phyloP scores from a whole-genome alignment of 2,888 invertebrate genomes.

The Lamproptera curius region DNA sequence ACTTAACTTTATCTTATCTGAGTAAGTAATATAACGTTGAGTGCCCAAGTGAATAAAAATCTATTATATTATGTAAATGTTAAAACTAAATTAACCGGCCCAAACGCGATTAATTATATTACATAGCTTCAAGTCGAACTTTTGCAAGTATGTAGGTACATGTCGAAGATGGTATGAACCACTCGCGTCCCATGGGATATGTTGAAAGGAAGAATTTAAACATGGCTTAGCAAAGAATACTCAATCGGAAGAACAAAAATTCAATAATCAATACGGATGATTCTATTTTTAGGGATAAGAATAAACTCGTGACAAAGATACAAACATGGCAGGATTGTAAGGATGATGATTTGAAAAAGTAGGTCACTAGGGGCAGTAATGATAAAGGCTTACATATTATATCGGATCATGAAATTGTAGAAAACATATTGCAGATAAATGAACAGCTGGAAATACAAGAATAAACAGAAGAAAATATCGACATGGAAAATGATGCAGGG shows the following conservation, averaged over 20 bases:
- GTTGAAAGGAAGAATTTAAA: too few relatives aligned
- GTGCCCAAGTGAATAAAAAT: too few relatives aligned
- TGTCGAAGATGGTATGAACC: neutral
- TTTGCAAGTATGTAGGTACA: constrained; percentile 6
- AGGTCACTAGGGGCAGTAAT: constrained; percentile 15
- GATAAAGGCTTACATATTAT: constrained; percentile 22
- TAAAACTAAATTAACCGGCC: too few relatives aligned
- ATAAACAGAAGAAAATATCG: constrained; percentile 3
- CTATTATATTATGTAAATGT: too few relatives aligned
- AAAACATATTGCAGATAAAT: constrained; percentile 12
- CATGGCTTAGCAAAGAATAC: too few relatives aligned
- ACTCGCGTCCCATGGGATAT: too few relatives aligned
- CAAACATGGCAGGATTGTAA: constrained; percentile 25
- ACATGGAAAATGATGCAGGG: constrained; percentile 1
- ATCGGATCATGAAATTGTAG: constrained; percentile 20
- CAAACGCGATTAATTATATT: too few relatives aligned
- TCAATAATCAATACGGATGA: constrained; percentile 22
- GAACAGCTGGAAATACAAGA: constrained; percentile 7
- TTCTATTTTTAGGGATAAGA: constrained; percentile 22
- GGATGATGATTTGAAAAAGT: constrained; percentile 21
- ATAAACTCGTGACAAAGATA: constrained; percentile 22
- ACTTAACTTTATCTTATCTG: too few relatives aligned
- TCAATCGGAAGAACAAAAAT: too few relatives aligned
- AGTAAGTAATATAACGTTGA: too few relatives aligned
- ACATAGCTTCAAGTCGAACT: too few relatives aligned